Base-by-base conservation (phyloP, 2,113 vertebrate species). In the Atrichornis clamosus region DNA sequence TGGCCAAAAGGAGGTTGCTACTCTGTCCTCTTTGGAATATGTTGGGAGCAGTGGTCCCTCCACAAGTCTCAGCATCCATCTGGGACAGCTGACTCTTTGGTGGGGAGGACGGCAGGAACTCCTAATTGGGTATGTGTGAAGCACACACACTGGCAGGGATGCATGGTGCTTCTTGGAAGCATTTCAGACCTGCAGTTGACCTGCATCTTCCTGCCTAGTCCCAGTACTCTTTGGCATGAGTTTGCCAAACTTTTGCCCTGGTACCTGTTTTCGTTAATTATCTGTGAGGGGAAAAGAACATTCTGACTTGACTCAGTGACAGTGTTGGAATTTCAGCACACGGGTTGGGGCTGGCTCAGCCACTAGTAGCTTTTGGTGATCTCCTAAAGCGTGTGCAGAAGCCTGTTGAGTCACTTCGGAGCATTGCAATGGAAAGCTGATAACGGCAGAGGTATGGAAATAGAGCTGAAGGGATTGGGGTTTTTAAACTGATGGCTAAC, bases 401-500 rank as follows among this genome's bases (percentile, higher is more conserved):
- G 89, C 92, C 68, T 37, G 56, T 90, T 77, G 88, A 95, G 85
- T 95, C 94, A 76, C 82, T 93, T 33, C 62, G 64, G 87, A 96
- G 84, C 83, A 33, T 23, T 74, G 85, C 88, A 79, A 8, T 60
- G 85, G 95, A 92, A 95, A 97, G 90, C 95, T 96, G 93, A 64
- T 95, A 92, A 86, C 11, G 0, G 88, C 95, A 87, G 83, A 4
- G 0, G 47, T 56, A n/a, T 96, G 74, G 93, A 94, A 96, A 93
- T 82, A 95, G 85, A 90, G 76, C 83, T 74, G 93, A 94, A 78
- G 73, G 90, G 95, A 90, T 93, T 93, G 93, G 62, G 69, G 60
- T 53, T 96, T 96, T 92, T 92, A 90, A 96, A 96, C 63, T 84
- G 92, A 23, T 88, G 79, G 90, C 92, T 92, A 86, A 93, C 90